These are phyloP conservation scores for Cheilosia grossa DNA, from an alignment of 2,888 invertebrate genomes.

Conservation along the genomic window DNA sequence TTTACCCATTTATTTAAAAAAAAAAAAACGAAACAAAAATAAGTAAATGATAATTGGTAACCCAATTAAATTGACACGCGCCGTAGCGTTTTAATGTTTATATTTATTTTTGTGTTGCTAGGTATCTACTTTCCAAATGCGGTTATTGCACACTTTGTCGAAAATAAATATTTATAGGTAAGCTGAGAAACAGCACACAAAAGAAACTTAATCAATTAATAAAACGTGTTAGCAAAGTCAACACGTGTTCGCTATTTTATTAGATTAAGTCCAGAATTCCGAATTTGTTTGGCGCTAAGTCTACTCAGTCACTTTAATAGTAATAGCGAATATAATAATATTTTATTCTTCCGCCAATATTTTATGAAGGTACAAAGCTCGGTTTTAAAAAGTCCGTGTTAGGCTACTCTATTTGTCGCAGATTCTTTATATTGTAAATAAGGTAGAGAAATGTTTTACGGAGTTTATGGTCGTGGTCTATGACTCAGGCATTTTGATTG, in stretches of 20 bases:
- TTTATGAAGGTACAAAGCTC: background rate
- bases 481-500: slow-evolving; percentile 13
- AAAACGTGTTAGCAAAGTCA: slow-evolving; percentile 45
- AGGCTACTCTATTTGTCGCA: background rate
- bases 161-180: slow-evolving; percentile 44
- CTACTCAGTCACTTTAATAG: background rate
- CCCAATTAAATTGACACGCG: slow-evolving; percentile 19
- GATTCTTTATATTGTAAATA: background rate
- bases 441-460: background rate
- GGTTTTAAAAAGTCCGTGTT: slow-evolving; percentile 7
- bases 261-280: background rate
- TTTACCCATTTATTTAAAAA: too few species aligned
- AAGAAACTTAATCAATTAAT: slow-evolving; percentile 54
- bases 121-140: background rate
- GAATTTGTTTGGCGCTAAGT: background rate
- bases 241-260: slow-evolving; percentile 38
- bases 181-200: slow-evolving; percentile 47
- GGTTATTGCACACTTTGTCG: slow-evolving; percentile 36
- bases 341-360: slow-evolving; percentile 13
- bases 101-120: background rate
- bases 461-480: slow-evolving; percentile 12
- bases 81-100: slow-evolving; percentile 20
- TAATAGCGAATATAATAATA: slow-evolving; percentile 5
- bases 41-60: slow-evolving; percentile 27
- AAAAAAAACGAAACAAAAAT: background rate